These are phyloP conservation scores for Anolis carolinensis DNA, from an alignment of 2,113 vertebrate genomes.

Conservation along the genomic window DNA sequence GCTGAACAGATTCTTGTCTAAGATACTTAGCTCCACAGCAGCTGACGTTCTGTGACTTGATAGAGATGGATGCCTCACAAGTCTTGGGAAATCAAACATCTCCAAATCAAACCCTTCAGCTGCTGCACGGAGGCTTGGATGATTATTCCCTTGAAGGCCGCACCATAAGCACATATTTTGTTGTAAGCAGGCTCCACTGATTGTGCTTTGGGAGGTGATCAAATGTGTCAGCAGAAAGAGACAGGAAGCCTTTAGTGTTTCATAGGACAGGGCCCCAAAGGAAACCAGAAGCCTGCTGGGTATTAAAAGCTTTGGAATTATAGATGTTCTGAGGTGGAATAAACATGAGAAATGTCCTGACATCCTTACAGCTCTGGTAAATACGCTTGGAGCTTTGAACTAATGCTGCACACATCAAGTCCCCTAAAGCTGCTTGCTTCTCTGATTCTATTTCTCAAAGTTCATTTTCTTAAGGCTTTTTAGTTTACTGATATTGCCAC, in stretches of 20 bases:
- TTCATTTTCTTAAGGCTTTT: neutral
- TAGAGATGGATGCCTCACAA: constrained; percentile 30
- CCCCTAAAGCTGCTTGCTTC: neutral
- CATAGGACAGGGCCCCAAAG: constrained; percentile 25
- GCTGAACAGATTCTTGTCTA: constrained; percentile 38
- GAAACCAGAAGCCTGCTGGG: constrained; percentile 31
- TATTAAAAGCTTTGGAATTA: constrained; percentile 33
- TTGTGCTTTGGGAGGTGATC: constrained; percentile 12
- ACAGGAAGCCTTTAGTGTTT: constrained; percentile 31
- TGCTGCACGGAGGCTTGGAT: neutral
- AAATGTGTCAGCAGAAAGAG: neutral
- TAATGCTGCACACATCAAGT: neutral
- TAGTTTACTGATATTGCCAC: constrained; percentile 2
- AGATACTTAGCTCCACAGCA: constrained; percentile 15
- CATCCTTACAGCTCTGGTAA: constrained; percentile 38
- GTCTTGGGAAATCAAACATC: constrained; percentile 16
- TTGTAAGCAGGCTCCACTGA: constrained; percentile 2
- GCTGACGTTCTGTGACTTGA: constrained; percentile 3
- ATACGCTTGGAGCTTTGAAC: constrained; percentile 27
- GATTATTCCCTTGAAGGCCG: constrained; percentile 9
- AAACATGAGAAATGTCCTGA: constrained; percentile 22
- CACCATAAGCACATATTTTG: neutral
- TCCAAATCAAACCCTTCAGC: neutral
- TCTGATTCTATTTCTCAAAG: constrained; percentile 24
- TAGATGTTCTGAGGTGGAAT: constrained; percentile 30